Evolutionary conservation across 2,888 invertebrate species (phyloP).

Genomic region (Euproctis similis): DNA sequence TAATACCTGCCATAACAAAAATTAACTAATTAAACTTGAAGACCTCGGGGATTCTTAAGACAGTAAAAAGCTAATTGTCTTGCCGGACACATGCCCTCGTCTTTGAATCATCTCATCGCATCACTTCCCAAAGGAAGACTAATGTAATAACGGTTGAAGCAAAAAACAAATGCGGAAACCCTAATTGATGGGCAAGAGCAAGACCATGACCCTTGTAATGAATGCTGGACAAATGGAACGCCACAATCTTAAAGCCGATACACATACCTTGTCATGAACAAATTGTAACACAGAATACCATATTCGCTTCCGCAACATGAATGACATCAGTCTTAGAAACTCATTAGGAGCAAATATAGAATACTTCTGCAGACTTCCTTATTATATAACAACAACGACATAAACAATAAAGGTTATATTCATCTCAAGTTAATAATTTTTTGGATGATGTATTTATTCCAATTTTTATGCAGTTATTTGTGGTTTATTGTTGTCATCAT

Average conservation of each 20-base stretch:
- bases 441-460: too few relatives aligned
- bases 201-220: constrained; percentile 52
- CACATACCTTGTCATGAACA: constrained; percentile 31
- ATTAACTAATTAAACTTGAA: too few relatives aligned
- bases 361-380: constrained; percentile 47
- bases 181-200: constrained; percentile 63
- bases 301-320: constrained; percentile 23
- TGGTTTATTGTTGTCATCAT: constrained; percentile 4
- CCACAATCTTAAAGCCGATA: constrained; percentile 18
- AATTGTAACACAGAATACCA: constrained; percentile 22
- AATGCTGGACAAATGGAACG: constrained; percentile 41
- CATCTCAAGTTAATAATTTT: too few relatives aligned
- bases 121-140: constrained; percentile 44
- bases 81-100: constrained; percentile 45
- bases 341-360: constrained; percentile 43
- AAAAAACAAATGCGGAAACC: constrained; percentile 66
- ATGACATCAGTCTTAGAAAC: constrained; percentile 38
- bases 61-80: constrained; percentile 14
- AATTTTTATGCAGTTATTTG: too few relatives aligned
- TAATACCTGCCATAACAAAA: too few relatives aligned
- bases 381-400: constrained; percentile 26
- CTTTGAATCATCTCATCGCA: constrained; percentile 53
- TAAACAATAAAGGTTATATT: constrained; percentile 14
- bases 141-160: constrained; percentile 60
- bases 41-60: constrained; percentile 7